Base-by-base conservation (phyloP, 2,888 invertebrate species). In the Amiota minor region DNA sequence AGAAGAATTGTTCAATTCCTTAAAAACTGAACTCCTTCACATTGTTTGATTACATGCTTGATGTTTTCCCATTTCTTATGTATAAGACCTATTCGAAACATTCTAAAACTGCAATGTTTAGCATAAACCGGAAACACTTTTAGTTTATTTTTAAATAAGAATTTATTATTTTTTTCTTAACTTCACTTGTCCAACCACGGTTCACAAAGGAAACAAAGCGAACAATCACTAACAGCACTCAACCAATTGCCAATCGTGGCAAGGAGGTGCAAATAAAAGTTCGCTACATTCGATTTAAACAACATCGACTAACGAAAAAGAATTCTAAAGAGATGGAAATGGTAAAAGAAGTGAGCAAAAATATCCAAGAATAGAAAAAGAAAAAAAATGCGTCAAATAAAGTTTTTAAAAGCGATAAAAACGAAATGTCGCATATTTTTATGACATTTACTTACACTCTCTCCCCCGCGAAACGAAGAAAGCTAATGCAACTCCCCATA, bases 361-460 rank as follows among this genome's bases (percentile, higher is more conserved):
- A 67, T 65, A 62, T 64, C 68, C n/a, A 49, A 70, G 70, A 74
- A 71, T 46, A 72, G 71, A 61, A 74, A 71, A 46, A 72, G 72
- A 74, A 74, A 74, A 68, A 73, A 76, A 72, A 74, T 72, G 35
- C 71, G 78, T 76, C 80, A 82, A 85, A 87, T 83, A 85, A 84
- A 89, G 88, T 88, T 88, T 89, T 88, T 88, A 86, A 88, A 89
- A 86, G 88, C 87, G 88, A 90, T 90, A 90, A 90, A 89, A 88
- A 85, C 89, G 88, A 89, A 90, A 89, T 90, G 90, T 88, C 90
- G 88, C 89, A 90, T 89, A 88, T 88, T 90, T 90, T 90, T 89
- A 88, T 89, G 90, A 89, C 90, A 88, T 84, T 87, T 83, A 81
- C 82, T 73, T 50, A 23, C 76, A 23, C 76, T 8, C 35, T 35